phyloP scores from a whole-genome alignment of 2,888 invertebrate species.

The Parnassius smintheus region DNA sequence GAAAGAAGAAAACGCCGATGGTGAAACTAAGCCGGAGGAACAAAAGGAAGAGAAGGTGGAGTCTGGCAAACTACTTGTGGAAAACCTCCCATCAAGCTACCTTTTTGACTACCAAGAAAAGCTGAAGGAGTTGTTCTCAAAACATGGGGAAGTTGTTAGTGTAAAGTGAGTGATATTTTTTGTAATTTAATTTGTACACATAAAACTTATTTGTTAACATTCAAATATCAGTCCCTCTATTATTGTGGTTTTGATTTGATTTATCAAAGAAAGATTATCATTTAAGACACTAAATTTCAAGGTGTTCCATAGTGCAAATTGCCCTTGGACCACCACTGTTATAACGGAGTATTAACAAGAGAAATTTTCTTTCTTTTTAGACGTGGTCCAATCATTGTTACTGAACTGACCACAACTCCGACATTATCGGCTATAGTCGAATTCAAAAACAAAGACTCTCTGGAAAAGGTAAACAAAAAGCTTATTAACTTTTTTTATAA shows the following conservation, averaged over 20 bases:
- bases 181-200: slow-evolving; percentile 35
- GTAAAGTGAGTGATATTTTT: slow-evolving; percentile 62
- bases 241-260: slow-evolving; percentile 31
- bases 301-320: slow-evolving; percentile 55
- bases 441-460: slow-evolving; percentile 81
- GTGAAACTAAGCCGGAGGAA: slow-evolving; percentile 52
- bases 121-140: slow-evolving; percentile 74
- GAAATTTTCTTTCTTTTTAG: slow-evolving; percentile 79
- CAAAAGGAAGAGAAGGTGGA: slow-evolving; percentile 71
- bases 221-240: slow-evolving; percentile 74
- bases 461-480: slow-evolving; percentile 78
- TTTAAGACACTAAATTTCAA: slow-evolving; percentile 28
- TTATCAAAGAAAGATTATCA: slow-evolving; percentile 24
- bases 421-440: slow-evolving; percentile 81
- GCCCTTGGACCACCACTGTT: slow-evolving; percentile 52
- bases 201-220: slow-evolving; percentile 62
- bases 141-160: slow-evolving; percentile 65
- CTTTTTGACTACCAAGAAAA: slow-evolving; percentile 77
- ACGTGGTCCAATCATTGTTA: slow-evolving; percentile 81
- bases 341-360: slow-evolving; percentile 72
- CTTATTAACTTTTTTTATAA: slow-evolving; percentile 62
- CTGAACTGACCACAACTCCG: slow-evolving; percentile 81
- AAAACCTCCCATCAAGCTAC: slow-evolving; percentile 71
- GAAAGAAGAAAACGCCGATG: slow-evolving; percentile 46
- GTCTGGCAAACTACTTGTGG: slow-evolving; percentile 75